Evolutionary conservation across 2,113 vertebrate genomes (phyloP).

Genomic region (Chaetops frenatus): DNA sequence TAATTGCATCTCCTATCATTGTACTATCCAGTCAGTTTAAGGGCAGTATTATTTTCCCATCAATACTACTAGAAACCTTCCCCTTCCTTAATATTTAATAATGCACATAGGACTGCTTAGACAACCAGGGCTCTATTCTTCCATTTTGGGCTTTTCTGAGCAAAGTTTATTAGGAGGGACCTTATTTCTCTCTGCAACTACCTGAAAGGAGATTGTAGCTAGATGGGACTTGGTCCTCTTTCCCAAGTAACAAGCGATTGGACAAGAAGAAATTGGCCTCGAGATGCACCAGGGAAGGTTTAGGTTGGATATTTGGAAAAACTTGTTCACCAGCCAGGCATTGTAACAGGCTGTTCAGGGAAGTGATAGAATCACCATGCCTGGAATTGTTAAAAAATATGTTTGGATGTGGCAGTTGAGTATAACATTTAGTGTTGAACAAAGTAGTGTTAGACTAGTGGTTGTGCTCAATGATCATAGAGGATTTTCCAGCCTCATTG

Average conservation of each 20-base stretch:
- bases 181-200: neutral
- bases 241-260: neutral
- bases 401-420: neutral
- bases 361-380: neutral
- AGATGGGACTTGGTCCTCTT: neutral
- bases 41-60: neutral
- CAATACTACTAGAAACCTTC: neutral
- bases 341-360: neutral
- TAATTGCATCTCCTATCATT: neutral
- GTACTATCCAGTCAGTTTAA: neutral
- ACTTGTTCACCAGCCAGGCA: neutral
- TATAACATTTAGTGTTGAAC: neutral
- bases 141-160: neutral
- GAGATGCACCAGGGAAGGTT: neutral
- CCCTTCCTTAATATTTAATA: neutral
- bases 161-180: neutral
- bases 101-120: accelerated
- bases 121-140: neutral
- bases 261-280: neutral
- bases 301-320: neutral
- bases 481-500: neutral
- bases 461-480: neutral
- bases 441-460: neutral
- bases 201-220: neutral
- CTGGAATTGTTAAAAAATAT: neutral